Percentiles rank a stretch among this genome's conserved stretches.
Conservation (phyloP, 2,888 invertebrate species). For the Ormyrus rosae region DNA sequence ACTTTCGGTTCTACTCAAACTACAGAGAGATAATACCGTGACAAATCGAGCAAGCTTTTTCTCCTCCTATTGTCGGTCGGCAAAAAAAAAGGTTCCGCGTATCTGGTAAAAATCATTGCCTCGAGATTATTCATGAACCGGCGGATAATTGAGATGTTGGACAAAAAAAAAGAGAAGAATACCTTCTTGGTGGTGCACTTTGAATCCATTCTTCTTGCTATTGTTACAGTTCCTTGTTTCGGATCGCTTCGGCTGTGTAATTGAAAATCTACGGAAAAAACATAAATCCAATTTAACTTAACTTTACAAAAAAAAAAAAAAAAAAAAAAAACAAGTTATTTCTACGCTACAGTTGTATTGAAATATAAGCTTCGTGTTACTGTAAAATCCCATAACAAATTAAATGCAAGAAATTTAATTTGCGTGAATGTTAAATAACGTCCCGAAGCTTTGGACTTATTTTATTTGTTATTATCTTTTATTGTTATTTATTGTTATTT, state of each 20-base stretch:
- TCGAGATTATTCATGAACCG: conserved; percentile 54
- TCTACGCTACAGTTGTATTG: too few relatives aligned
- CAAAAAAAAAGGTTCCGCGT: conserved; percentile 3
- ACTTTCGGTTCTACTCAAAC: too few relatives aligned
- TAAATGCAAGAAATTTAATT: too few relatives aligned
- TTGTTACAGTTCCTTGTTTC: conserved; percentile 12
- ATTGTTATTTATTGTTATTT: too few relatives aligned
- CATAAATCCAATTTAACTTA: conserved; percentile 42
- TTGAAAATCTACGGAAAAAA: conserved; percentile 35
- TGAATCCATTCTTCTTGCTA: conserved; percentile 27
- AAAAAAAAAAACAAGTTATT: too few relatives aligned
- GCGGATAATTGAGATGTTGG: conserved; percentile 55
- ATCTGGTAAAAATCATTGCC: conserved; percentile 50
- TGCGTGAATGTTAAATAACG: too few relatives aligned
- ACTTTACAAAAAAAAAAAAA: too few relatives aligned
- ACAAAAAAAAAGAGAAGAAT: conserved; percentile 33
- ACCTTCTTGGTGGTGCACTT: conserved; percentile 17
- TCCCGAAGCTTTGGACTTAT: too few relatives aligned
- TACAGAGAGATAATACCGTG: conserved; percentile 33
- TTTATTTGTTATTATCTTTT: too few relatives aligned
- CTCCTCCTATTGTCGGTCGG: conserved; percentile 47
- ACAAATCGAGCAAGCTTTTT: conserved; percentile 42
- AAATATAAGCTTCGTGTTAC: too few relatives aligned
- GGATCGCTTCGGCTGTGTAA: conserved; percentile 22
- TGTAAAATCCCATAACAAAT: too few relatives aligned